phyloP scores from a whole-genome alignment of 2,888 invertebrate species.

The Apantesis nais region DNA sequence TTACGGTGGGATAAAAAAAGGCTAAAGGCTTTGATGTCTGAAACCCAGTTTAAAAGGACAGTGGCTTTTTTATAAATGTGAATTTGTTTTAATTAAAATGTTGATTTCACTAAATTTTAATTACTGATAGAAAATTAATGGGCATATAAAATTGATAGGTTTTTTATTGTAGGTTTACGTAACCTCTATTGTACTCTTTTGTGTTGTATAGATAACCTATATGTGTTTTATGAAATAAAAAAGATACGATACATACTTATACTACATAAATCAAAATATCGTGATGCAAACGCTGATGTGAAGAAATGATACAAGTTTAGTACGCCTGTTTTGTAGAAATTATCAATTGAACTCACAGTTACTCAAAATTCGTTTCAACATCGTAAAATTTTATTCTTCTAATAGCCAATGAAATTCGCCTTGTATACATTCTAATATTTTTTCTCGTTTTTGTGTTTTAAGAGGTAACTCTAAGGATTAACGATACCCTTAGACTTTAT shows the following conservation, averaged over 20 bases:
- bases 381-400: background rate
- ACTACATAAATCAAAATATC: no score
- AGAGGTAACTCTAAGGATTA: background rate
- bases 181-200: background rate
- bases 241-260: no score
- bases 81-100: conserved; percentile 5
- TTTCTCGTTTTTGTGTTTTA: background rate
- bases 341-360: no score
- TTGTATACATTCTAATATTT: background rate
- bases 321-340: no score
- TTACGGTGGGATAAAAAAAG: conserved; percentile 47
- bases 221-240: background rate
- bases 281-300: no score
- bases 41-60: conserved; percentile 39
- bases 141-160: background rate
- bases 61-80: conserved; percentile 16
- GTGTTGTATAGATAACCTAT: background rate
- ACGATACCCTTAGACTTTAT: background rate
- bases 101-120: background rate
- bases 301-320: no score
- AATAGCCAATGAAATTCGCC: background rate
- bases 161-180: background rate
- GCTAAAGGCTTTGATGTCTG: conserved; percentile 49
- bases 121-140: background rate
- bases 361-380: no score